These are phyloP conservation scores for Nothoprocta pentlandii DNA, from an alignment of 2,113 vertebrate genomes.

Conservation along the genomic window DNA sequence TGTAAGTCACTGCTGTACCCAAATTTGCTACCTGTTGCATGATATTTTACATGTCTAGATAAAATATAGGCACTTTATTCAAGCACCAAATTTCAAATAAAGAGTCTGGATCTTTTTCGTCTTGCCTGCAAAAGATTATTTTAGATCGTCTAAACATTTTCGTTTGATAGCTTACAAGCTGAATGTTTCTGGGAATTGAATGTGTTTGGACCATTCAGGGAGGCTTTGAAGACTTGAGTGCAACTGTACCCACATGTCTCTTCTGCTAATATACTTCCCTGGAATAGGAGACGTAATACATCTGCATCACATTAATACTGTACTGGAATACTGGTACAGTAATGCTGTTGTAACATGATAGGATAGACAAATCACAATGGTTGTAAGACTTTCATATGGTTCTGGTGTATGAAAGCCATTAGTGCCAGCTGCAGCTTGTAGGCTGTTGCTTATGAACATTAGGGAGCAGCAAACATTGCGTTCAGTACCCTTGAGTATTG, in stretches of 20 bases:
- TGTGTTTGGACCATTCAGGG: not conserved
- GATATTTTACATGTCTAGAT: not conserved
- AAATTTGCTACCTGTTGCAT: not conserved
- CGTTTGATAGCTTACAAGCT: constrained; percentile 8
- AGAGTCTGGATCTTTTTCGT: not conserved
- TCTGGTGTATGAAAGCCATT: constrained; percentile 42
- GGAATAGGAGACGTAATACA: constrained; percentile 45
- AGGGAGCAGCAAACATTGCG: not conserved
- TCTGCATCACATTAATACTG: constrained; percentile 50
- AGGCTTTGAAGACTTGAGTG: constrained; percentile 49
- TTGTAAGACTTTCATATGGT: constrained; percentile 8
- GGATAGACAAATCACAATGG: constrained; percentile 2
- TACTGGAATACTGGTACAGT: not conserved
- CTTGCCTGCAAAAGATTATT: not conserved
- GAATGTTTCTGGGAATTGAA: constrained; percentile 48
- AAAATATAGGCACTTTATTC: not conserved
- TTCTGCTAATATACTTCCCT: constrained; percentile 36
- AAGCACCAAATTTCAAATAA: not conserved
- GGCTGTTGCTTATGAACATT: not conserved
- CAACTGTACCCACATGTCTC: constrained; percentile 3
- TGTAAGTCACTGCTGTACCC: not conserved
- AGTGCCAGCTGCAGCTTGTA: constrained; percentile 16
- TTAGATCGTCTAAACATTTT: constrained; percentile 52
- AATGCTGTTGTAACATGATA: constrained; percentile 17
- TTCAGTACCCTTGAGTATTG: not conserved